Conservation (phyloP, 2,888 invertebrate species). For the Eulithis testata region DNA sequence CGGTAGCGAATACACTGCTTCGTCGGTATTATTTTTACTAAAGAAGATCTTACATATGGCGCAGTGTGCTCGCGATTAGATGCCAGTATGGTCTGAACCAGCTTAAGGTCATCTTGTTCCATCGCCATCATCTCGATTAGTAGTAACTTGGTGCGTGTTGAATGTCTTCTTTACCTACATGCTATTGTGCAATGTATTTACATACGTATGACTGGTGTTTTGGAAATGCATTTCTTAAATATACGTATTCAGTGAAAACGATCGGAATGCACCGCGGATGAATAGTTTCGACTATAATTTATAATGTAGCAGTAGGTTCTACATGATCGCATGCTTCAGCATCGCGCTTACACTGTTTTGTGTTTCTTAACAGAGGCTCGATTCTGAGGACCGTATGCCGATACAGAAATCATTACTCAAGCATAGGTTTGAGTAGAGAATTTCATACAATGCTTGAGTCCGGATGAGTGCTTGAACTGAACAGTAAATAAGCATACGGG, state of each 20-base stretch:
- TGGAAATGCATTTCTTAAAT: slow-evolving; percentile 80
- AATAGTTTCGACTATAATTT: slow-evolving; percentile 66
- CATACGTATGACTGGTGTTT: slow-evolving; percentile 74
- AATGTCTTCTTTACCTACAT: slow-evolving; percentile 76
- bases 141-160: slow-evolving; percentile 69
- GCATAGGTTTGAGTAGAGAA: too few species aligned
- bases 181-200: slow-evolving; percentile 74
- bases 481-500: too few species aligned
- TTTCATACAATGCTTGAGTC: too few species aligned
- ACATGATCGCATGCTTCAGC: slow-evolving; percentile 12
- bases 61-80: neutral
- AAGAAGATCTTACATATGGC: neutral
- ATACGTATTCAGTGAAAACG: slow-evolving; percentile 72
- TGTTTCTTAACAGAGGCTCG: too few species aligned
- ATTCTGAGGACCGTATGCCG: too few species aligned
- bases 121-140: slow-evolving; percentile 12
- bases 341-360: neutral
- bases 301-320: slow-evolving; percentile 66
- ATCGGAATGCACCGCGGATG: slow-evolving; percentile 77
- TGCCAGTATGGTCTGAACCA: neutral
- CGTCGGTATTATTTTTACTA: neutral
- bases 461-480: too few species aligned
- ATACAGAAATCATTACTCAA: too few species aligned
- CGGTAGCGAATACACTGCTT: slow-evolving; percentile 1
- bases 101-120: slow-evolving; percentile 2